These are phyloP conservation scores for Eidolon dupreanum DNA, from an alignment of 2,797 vertebrate species.

Conservation along the genomic window DNA sequence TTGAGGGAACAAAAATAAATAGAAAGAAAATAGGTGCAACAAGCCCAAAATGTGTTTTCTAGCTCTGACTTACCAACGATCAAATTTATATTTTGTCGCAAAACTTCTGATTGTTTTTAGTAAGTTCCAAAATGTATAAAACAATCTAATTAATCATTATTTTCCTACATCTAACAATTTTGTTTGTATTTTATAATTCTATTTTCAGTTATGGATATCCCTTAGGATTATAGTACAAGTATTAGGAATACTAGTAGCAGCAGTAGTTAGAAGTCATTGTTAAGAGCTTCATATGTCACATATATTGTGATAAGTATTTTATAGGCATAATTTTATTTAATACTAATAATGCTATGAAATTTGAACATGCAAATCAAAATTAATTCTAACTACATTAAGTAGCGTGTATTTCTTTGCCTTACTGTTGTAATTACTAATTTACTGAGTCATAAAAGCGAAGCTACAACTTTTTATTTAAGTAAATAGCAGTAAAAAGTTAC, in stretches of 20 bases:
- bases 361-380: background rate
- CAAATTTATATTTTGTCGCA: background rate
- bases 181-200: background rate
- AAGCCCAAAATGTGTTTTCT: background rate
- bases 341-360: background rate
- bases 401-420: background rate
- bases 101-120: background rate
- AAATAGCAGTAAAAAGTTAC: background rate
- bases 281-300: background rate
- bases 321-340: background rate
- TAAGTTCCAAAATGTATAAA: background rate
- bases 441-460: background rate
- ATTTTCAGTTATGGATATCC: background rate
- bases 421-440: background rate
- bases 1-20: background rate
- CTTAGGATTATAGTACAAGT: background rate
- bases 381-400: background rate
- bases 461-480: background rate
- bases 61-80: background rate
- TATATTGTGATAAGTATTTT: background rate
- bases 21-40: background rate
- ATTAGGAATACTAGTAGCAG: background rate
- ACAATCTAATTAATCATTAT: background rate
- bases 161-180: background rate
- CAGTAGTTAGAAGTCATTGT: background rate